Evolutionary conservation across 2,888 invertebrate genomes (phyloP).

Genomic region (Melangyna quadrimaculata): DNA sequence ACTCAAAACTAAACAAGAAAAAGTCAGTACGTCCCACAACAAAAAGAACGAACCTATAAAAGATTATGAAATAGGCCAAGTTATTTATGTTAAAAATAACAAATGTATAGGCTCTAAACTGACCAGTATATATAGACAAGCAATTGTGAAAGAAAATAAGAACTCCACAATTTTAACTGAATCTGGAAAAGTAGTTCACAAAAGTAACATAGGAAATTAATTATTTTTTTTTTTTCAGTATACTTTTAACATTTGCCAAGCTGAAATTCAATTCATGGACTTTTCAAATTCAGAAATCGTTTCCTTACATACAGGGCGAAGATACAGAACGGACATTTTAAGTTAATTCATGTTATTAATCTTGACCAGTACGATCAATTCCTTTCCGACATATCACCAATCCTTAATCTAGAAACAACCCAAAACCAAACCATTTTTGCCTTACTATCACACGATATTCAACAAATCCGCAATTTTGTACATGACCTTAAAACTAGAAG

Average conservation of each 20-base stretch:
- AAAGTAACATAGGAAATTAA: conserved; percentile 60
- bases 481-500: no score
- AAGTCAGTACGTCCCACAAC: not conserved
- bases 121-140: no score
- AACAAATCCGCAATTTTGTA: not conserved
- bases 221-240: conserved; percentile 8
- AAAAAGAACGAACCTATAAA: not conserved
- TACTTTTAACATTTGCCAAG: not conserved
- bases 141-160: conserved; percentile 39
- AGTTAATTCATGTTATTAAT: no score
- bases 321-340: no score
- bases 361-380: no score
- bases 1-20: conserved; percentile 42
- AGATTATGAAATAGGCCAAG: not conserved
- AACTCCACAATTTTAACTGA: conserved; percentile 30
- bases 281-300: not conserved
- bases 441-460: conserved; percentile 10
- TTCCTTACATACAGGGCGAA: not conserved
- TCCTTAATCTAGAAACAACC: no score
- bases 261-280: not conserved
- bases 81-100: conserved; percentile 27
- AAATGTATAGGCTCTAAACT: conserved; percentile 41
- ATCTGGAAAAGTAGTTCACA: conserved; percentile 40
- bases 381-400: no score
- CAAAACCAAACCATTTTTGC: not conserved